phyloP scores from a whole-genome alignment of 1,140 invertebrate species.

The Sinonovacula constricta region DNA sequence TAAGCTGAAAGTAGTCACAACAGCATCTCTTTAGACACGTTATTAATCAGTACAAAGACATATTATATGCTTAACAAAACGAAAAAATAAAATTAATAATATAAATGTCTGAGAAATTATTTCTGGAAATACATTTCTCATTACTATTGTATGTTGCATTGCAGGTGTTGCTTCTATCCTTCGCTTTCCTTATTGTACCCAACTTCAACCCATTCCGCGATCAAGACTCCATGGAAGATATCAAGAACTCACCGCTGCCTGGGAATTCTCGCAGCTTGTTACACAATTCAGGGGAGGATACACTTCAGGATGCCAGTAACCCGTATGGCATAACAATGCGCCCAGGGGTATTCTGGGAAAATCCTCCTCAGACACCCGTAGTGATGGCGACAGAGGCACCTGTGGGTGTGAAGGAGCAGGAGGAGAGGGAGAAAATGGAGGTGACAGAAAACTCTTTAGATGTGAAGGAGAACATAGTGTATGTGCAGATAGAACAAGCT shows the following conservation, averaged over 20 bases:
- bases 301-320: slow-evolving; percentile 52
- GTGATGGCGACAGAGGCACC: neutral
- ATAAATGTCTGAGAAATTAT: no score
- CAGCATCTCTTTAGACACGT: no score
- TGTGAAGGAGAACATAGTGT: slow-evolving; percentile 23
- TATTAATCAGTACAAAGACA: no score
- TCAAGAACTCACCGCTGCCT: slow-evolving; percentile 52
- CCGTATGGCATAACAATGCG: slow-evolving; percentile 65
- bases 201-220: slow-evolving; percentile 68
- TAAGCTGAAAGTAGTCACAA: no score
- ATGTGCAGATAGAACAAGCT: slow-evolving; percentile 34
- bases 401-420: slow-evolving; percentile 4
- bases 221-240: slow-evolving; percentile 40
- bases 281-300: slow-evolving; percentile 49
- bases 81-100: no score
- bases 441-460: neutral
- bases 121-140: no score
- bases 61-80: no score
- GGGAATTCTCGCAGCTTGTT: slow-evolving; percentile 68
- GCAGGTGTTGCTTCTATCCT: slow-evolving; percentile 71
- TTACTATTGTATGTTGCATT: no score
- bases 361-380: slow-evolving; percentile 58
- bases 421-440: slow-evolving; percentile 1
- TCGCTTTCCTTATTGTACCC: slow-evolving; percentile 71
- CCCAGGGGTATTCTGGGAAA: slow-evolving; percentile 63